Conservation (phyloP, 2,113 vertebrate species). For the Hoplias malabaricus region DNA sequence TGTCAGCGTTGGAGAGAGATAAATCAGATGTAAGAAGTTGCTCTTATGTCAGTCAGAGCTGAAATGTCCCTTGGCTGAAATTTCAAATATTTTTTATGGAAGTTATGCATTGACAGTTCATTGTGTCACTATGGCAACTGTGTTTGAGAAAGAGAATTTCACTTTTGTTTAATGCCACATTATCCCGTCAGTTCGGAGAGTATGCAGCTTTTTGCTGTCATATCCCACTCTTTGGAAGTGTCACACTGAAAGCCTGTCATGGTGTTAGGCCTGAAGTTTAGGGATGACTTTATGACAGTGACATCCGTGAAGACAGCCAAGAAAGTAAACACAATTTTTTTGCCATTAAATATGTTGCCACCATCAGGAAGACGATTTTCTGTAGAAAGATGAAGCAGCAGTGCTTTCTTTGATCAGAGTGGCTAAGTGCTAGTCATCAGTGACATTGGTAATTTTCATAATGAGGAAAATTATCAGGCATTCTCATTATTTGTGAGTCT, state of each 20-base stretch:
- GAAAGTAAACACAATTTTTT: slow-evolving; percentile 22
- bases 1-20: neutral
- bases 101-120: slow-evolving; percentile 52
- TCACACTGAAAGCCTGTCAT: slow-evolving; percentile 42
- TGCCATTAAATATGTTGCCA: neutral
- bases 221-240: slow-evolving; percentile 40
- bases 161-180: slow-evolving; percentile 56
- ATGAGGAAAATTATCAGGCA: slow-evolving; percentile 17
- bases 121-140: slow-evolving; percentile 69
- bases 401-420: neutral
- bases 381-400: neutral
- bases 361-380: neutral
- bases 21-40: neutral
- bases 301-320: slow-evolving; percentile 4
- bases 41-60: slow-evolving; percentile 5
- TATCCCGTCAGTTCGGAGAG: slow-evolving; percentile 11
- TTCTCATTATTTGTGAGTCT: slow-evolving; percentile 19
- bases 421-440: neutral
- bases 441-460: neutral
- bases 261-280: slow-evolving; percentile 21
- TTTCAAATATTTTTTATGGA: slow-evolving; percentile 43
- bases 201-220: slow-evolving; percentile 50
- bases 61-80: slow-evolving; percentile 11
- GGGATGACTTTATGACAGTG: slow-evolving; percentile 19
- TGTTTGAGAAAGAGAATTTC: slow-evolving; percentile 57